A percentile compares a stretch with the other conserved stretches of the same genome.
Conservation (phyloP, 1,140 invertebrate species). For the Xylocopa sonorina region DNA sequence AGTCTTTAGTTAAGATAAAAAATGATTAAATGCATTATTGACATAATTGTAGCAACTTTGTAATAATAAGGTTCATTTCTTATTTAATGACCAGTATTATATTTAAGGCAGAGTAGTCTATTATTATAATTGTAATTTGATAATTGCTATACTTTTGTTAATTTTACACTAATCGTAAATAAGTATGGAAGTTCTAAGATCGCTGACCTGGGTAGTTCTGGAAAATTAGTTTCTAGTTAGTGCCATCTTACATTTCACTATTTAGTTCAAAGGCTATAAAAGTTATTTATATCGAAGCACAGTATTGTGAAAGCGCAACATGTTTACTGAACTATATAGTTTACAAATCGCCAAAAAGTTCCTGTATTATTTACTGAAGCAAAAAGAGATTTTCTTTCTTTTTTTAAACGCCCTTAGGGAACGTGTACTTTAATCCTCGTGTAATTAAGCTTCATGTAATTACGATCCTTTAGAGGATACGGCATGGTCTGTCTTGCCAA, state of each 20-base stretch:
- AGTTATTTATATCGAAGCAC: neutral
- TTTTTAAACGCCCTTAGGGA: neutral
- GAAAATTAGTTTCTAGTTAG: slow-evolving; percentile 1
- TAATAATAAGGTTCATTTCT: neutral
- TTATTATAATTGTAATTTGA: no score
- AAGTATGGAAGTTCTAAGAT: neutral
- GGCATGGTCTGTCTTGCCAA: no score
- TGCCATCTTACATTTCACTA: slow-evolving; percentile 4
- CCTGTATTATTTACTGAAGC: neutral
- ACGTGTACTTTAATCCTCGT: slow-evolving; percentile 16
- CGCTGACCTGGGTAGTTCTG: neutral
- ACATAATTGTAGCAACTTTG: neutral
- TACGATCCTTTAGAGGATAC: neutral
- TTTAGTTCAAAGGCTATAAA: slow-evolving; percentile 1
- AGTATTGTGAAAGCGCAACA: slow-evolving; percentile 32
- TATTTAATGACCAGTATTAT: neutral
- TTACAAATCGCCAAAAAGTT: neutral
- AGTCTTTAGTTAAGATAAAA: neutral
- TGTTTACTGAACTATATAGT: slow-evolving; percentile 2
- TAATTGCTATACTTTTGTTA: slow-evolving; percentile 1
- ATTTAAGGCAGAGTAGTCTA: neutral
- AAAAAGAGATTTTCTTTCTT: neutral
- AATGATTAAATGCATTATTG: neutral
- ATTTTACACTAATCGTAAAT: neutral
- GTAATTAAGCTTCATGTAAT: slow-evolving; percentile 16